These are phyloP conservation scores for Drosophila greeni DNA, from an alignment of 2,888 invertebrate genomes.

Conservation along the genomic window DNA sequence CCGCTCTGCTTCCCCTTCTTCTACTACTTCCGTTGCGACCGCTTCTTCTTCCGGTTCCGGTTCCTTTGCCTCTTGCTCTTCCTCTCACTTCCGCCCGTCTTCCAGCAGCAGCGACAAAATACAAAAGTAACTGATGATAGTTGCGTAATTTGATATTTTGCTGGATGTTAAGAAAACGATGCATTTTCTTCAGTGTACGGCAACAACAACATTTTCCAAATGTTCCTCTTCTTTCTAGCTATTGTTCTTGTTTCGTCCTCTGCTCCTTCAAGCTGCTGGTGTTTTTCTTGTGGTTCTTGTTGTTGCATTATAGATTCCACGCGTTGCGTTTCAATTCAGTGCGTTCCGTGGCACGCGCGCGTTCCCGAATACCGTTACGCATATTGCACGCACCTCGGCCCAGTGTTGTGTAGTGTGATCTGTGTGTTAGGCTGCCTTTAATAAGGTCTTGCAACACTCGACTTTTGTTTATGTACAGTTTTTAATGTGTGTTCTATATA, in stretches of 20 bases:
- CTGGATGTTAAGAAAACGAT: slow-evolving; percentile 77
- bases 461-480: slow-evolving; percentile 19
- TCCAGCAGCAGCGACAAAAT: slow-evolving; percentile 67
- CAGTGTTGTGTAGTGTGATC: slow-evolving; percentile 26
- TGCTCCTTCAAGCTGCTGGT: slow-evolving; percentile 2
- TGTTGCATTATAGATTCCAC: slow-evolving; percentile 16
- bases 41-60: slow-evolving; percentile 23
- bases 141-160: slow-evolving; percentile 77
- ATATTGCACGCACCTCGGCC: slow-evolving; percentile 28
- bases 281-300: slow-evolving; percentile 1
- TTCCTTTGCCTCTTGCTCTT: slow-evolving; percentile 31
- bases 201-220: slow-evolving; percentile 64
- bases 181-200: slow-evolving; percentile 73
- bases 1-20: slow-evolving; percentile 33
- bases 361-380: slow-evolving; percentile 24
- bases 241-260: slow-evolving; percentile 22
- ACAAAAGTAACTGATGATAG: slow-evolving; percentile 77
- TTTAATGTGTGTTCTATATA: slow-evolving; percentile 7
- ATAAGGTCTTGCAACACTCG: slow-evolving; percentile 29
- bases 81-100: slow-evolving; percentile 51
- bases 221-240: slow-evolving; percentile 19
- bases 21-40: slow-evolving; percentile 41
- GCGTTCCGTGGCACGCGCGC: slow-evolving; percentile 22
- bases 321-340: slow-evolving; percentile 9
- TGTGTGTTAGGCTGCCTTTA: slow-evolving; percentile 15